Evolutionary conservation across 2,797 vertebrate species (phyloP).

Genomic region (Cynopterus sphinx): DNA sequence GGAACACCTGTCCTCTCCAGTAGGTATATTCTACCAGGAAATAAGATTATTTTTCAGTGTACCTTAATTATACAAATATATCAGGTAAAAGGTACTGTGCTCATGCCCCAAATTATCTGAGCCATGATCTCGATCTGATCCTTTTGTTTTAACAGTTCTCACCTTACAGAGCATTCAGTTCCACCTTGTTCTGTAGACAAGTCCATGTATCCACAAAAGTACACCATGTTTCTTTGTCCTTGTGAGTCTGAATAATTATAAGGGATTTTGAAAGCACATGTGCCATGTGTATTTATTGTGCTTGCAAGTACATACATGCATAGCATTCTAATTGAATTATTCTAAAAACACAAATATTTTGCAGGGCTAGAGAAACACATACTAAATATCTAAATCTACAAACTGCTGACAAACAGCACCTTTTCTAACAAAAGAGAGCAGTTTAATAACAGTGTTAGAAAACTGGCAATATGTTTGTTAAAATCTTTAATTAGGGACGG

Average conservation of each 20-base stretch:
- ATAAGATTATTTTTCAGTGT: not conserved
- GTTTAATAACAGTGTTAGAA: conserved; percentile 83
- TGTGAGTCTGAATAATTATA: not conserved
- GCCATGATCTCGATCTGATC: not conserved
- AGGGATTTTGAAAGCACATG: not conserved
- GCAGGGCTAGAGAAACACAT: conserved; percentile 67
- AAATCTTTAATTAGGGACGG: conserved; percentile 92
- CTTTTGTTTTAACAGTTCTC: conserved; percentile 15
- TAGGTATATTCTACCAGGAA: not conserved
- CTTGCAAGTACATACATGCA: conserved; percentile 1
- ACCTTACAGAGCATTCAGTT: not conserved
- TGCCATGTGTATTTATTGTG: conserved; percentile 37
- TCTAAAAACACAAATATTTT: conserved; percentile 64
- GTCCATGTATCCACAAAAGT: not conserved
- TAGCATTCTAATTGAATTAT: conserved; percentile 56
- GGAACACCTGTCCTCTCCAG: not conserved
- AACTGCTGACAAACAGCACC: conserved; percentile 78
- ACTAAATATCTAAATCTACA: conserved; percentile 73
- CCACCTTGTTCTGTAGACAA: not conserved
- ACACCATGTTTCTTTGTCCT: conserved; percentile 20
- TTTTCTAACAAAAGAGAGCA: conserved; percentile 83
- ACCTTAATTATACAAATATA: not conserved
- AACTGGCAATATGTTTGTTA: conserved; percentile 89
- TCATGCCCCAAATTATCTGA: not conserved
- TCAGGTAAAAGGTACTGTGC: not conserved